A percentile compares a stretch with the other conserved stretches of the same genome.
phyloP scores from a whole-genome alignment of 2,797 vertebrate species.

The Ceryle rudis region DNA sequence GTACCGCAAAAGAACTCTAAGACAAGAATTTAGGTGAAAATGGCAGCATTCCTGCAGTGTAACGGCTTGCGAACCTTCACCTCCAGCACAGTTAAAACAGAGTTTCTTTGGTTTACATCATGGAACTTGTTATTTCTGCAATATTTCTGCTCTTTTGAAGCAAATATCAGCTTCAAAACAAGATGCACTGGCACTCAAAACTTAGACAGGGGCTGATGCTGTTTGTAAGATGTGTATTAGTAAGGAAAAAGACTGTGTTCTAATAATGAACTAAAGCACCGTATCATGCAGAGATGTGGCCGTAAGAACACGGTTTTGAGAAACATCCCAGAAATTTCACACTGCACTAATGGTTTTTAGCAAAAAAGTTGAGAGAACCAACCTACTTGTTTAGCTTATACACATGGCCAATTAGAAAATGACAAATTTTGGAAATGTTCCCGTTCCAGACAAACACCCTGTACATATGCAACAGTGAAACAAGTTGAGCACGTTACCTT shows the following conservation, averaged over 20 bases:
- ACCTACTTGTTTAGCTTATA: not conserved
- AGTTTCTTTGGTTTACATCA: not conserved
- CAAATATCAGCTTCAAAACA: not conserved
- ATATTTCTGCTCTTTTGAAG: not conserved
- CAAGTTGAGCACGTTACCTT: not conserved
- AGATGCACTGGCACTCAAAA: not conserved
- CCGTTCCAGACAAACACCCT: not conserved
- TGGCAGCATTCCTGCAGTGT: not conserved
- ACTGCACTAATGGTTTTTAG: not conserved
- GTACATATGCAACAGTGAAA: not conserved
- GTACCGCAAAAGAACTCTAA: not conserved
- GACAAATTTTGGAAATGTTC: not conserved
- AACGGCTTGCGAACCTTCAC: not conserved
- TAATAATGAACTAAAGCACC: not conserved
- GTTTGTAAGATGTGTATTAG: not conserved
- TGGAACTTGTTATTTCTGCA: not conserved
- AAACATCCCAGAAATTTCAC: not conserved
- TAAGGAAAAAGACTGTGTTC: not conserved
- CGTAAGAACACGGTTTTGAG: not conserved
- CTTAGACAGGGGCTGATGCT: not conserved
- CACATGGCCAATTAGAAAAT: not conserved
- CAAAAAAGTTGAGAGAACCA: not conserved
- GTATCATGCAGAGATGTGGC: not conserved
- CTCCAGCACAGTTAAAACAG: not conserved
- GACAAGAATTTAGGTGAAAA: not conserved